phyloP scores from a whole-genome alignment of 2,797 vertebrate species.

The Hippopotamyrus pictus region DNA sequence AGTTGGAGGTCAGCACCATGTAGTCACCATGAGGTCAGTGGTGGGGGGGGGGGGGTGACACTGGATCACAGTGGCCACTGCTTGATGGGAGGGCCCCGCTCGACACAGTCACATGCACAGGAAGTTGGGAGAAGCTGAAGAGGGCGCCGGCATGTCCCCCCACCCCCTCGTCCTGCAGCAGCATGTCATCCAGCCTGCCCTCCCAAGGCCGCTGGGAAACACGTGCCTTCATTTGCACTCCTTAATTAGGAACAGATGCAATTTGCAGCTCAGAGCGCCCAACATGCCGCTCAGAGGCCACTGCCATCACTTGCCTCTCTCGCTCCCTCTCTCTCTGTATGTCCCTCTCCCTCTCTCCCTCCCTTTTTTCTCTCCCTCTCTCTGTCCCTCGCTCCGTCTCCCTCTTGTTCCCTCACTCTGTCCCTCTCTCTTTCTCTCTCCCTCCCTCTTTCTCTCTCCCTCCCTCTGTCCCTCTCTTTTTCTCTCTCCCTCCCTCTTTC shows the following conservation, averaged over 20 bases:
- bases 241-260: constrained; percentile 75
- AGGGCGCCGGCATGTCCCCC: neutral
- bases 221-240: constrained; percentile 70
- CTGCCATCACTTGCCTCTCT: constrained; percentile 1
- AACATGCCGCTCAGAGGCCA: constrained; percentile 3
- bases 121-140: neutral
- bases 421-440: neutral
- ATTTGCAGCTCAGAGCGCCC: constrained; percentile 41
- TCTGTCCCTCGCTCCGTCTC: no score
- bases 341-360: neutral
- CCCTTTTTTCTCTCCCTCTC: no score
- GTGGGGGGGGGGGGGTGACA: neutral
- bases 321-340: neutral
- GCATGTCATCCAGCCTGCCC: constrained; percentile 8
- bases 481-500: neutral
- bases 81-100: neutral
- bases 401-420: neutral
- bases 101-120: neutral
- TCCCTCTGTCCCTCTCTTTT: neutral
- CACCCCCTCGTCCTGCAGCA: constrained; percentile 46
- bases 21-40: neutral
- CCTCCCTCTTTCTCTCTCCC: neutral
- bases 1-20: neutral
- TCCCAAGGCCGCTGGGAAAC: constrained; percentile 59
- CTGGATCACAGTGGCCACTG: neutral